These are phyloP conservation scores for Prunella fulvescens DNA, from an alignment of 2,113 vertebrate species.

Conservation along the genomic window DNA sequence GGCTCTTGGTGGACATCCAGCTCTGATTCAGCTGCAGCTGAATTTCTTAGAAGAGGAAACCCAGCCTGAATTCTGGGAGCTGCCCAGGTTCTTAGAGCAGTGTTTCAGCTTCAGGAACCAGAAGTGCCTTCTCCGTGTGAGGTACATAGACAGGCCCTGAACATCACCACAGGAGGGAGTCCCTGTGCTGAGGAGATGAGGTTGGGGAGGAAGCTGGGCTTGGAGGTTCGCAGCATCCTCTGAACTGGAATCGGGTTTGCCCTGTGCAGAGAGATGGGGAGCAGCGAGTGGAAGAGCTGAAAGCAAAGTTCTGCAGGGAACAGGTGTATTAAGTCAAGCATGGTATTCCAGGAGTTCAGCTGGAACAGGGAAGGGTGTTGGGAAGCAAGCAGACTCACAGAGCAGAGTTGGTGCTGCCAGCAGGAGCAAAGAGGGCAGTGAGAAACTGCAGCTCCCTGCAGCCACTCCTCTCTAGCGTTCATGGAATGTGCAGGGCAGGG, in stretches of 20 bases:
- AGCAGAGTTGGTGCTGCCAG: rapidly evolving
- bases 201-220: background rate
- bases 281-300: background rate
- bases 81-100: background rate
- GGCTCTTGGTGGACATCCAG: background rate
- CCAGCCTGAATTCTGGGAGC: background rate
- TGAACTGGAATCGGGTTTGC: background rate
- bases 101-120: background rate
- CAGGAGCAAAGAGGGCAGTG: background rate
- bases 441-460: background rate
- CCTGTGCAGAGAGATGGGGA: background rate
- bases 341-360: rapidly evolving
- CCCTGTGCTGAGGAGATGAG: background rate
- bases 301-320: background rate
- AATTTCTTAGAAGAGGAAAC: background rate
- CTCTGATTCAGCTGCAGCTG: background rate
- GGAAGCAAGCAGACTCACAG: background rate
- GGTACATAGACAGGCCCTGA: too few species aligned
- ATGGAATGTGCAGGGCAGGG: rapidly evolving
- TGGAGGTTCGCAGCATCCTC: background rate
- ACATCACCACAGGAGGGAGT: background rate
- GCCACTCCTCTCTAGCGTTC: rapidly evolving
- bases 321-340: background rate
- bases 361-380: background rate
- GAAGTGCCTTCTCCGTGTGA: rapidly evolving